Evolutionary conservation across 2,113 vertebrate species (phyloP).

Genomic region (Martes martes): DNA sequence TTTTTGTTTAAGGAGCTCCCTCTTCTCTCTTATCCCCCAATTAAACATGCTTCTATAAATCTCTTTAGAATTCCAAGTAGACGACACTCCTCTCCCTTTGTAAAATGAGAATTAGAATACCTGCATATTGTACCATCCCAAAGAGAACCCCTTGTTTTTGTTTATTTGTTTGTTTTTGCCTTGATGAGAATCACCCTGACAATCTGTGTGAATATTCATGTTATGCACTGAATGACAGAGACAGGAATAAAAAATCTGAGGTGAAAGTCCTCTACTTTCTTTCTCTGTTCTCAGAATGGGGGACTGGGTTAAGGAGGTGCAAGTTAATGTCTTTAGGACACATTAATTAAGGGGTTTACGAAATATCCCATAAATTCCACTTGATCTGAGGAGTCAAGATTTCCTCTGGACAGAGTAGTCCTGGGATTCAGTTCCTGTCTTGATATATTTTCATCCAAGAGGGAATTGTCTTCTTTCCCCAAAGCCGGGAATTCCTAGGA

Average conservation of each 20-base stretch:
- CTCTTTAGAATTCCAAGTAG: neutral
- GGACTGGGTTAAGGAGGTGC: neutral
- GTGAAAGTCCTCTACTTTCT: neutral
- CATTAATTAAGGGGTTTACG: neutral
- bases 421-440: neutral
- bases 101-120: neutral
- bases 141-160: neutral
- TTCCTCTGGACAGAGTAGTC: neutral
- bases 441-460: neutral
- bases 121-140: neutral
- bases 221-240: neutral
- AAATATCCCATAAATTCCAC: neutral
- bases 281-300: neutral
- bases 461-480: neutral
- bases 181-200: neutral
- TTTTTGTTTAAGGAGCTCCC: neutral
- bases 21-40: neutral
- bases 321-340: neutral
- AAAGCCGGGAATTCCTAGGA: neutral
- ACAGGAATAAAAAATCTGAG: neutral
- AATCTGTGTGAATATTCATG: neutral
- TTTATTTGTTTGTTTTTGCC: neutral
- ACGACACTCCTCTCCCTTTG: neutral
- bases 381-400: neutral
- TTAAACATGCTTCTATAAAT: neutral